These are phyloP conservation scores for Thecophora atra DNA, from an alignment of 2,888 invertebrate species.

Conservation along the genomic window DNA sequence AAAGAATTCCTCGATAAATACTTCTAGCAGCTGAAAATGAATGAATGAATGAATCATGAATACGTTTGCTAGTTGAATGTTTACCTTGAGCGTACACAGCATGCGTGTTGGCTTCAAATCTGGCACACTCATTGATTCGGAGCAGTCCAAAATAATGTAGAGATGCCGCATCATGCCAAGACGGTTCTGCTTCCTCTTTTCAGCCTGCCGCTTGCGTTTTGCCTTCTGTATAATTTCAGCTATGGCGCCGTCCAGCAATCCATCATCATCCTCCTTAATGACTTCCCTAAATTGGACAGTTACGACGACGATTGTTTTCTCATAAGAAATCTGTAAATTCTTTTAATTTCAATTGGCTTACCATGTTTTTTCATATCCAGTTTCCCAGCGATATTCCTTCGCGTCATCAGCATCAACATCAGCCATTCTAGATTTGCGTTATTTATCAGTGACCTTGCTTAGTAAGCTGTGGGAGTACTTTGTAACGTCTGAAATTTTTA, in stretches of 20 bases:
- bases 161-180: slow-evolving; percentile 99
- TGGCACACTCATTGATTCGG: slow-evolving; percentile 92
- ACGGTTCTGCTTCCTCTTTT: slow-evolving; percentile 77
- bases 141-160: slow-evolving; percentile 90
- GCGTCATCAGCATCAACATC: slow-evolving; percentile 80
- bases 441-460: too few species aligned
- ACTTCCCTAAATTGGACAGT: slow-evolving; percentile 77
- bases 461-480: too few species aligned
- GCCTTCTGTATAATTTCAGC: slow-evolving; percentile 92
- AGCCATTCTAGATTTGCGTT: slow-evolving; percentile 54
- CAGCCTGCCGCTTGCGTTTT: slow-evolving; percentile 79
- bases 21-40: slow-evolving; percentile 79
- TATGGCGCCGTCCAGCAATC: slow-evolving; percentile 88
- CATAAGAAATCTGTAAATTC: not conserved
- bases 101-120: slow-evolving; percentile 95
- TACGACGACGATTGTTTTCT: not conserved
- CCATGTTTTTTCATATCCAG: slow-evolving; percentile 95
- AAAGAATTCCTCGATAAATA: slow-evolving; percentile 96
- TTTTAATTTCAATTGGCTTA: slow-evolving; percentile 10
- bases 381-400: slow-evolving; percentile 94
- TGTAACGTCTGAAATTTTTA: too few species aligned
- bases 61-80: not conserved
- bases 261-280: slow-evolving; percentile 95
- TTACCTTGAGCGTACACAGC: slow-evolving; percentile 85
- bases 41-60: not conserved